A percentile compares a stretch with the other conserved stretches of the same genome.
Conservation (phyloP, 2,888 invertebrate species). For the Lepidocyrtoides sp. region DNA sequence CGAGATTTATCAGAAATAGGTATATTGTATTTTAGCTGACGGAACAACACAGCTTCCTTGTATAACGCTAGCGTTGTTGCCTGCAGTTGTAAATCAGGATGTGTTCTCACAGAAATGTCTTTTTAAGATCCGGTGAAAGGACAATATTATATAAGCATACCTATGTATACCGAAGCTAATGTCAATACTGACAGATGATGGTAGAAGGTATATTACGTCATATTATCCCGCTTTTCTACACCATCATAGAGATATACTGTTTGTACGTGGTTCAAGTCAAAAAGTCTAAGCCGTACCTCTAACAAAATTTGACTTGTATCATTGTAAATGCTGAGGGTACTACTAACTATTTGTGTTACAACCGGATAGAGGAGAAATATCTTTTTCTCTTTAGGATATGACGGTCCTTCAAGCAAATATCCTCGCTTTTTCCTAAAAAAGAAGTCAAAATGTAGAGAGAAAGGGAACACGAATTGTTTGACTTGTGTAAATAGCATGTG, state of each 20-base stretch:
- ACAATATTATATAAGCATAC: not conserved
- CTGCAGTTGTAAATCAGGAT: conserved; percentile 41
- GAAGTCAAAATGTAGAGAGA: conserved; percentile 62
- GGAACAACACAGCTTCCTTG: conserved; percentile 78
- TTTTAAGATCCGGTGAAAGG: conserved; percentile 51
- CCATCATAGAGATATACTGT: not conserved
- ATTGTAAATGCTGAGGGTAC: not conserved
- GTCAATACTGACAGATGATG: conserved; percentile 19
- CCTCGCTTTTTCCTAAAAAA: conserved; percentile 19
- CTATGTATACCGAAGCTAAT: not conserved
- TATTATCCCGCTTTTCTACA: conserved; percentile 22
- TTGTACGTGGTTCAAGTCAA: not conserved
- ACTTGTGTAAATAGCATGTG: conserved; percentile 64
- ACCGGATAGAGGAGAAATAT: not conserved
- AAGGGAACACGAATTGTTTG: conserved; percentile 64
- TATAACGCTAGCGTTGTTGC: conserved; percentile 12
- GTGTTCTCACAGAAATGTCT: conserved; percentile 31
- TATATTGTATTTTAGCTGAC: conserved; percentile 7
- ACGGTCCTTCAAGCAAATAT: conserved; percentile 61
- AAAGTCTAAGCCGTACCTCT: too few relatives aligned
- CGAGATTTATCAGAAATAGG: too few relatives aligned
- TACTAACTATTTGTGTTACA: not conserved
- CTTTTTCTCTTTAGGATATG: conserved; percentile 17
- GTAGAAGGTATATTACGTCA: conserved; percentile 19
- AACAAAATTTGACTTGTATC: too few relatives aligned